Percentiles rank a stretch among this genome's conserved stretches.
These are phyloP conservation scores for Geothlypis trichas DNA, from an alignment of 2,113 vertebrate genomes.

Conservation along the genomic window DNA sequence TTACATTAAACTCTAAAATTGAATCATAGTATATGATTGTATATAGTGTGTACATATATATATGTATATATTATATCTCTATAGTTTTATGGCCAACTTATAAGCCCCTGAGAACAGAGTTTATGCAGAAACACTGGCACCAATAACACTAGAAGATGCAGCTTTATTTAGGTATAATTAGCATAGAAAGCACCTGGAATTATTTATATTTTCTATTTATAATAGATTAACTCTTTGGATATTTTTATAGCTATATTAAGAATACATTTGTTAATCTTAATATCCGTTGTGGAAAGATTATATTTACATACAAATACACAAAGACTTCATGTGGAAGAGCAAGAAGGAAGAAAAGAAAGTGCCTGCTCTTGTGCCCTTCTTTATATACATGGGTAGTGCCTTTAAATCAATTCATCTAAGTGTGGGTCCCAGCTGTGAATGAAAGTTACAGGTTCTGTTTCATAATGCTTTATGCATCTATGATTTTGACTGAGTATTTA, in stretches of 20 bases:
- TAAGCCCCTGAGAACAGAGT: slow-evolving; percentile 68
- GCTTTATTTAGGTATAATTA: slow-evolving; percentile 23
- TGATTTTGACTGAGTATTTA: slow-evolving; percentile 33
- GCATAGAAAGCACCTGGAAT: slow-evolving; percentile 37
- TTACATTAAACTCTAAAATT: slow-evolving; percentile 50
- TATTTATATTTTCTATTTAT: slow-evolving; percentile 47
- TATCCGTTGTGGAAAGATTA: background rate
- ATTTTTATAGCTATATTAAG: slow-evolving; percentile 38
- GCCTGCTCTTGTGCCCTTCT: background rate
- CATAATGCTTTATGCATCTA: background rate
- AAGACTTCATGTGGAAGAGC: background rate
- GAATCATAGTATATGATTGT: background rate
- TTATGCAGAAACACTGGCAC: slow-evolving; percentile 55
- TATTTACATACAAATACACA: slow-evolving; percentile 55
- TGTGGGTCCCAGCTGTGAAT: background rate
- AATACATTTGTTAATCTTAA: slow-evolving; percentile 46
- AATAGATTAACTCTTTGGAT: slow-evolving; percentile 57
- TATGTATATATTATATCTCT: background rate
- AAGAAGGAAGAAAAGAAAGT: slow-evolving; percentile 6
- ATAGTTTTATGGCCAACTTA: slow-evolving; percentile 40
- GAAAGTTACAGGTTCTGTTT: background rate
- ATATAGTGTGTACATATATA: background rate
- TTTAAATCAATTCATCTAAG: background rate
- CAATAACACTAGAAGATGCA: background rate
- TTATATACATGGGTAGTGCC: slow-evolving; percentile 15